Base-by-base conservation (phyloP, 2,888 invertebrate species). In the Melanotus villosus region DNA sequence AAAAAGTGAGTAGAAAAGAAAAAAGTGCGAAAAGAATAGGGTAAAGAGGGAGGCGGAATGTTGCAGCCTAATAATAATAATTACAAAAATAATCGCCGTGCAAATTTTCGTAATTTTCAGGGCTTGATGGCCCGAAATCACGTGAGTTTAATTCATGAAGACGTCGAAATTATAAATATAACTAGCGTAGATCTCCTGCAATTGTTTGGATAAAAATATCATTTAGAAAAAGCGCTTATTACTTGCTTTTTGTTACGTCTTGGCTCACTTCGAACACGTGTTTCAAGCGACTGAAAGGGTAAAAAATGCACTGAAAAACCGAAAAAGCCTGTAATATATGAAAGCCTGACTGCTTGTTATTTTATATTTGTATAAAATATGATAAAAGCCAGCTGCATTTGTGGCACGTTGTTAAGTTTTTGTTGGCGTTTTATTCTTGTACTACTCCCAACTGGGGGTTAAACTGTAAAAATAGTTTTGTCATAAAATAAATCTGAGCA, bases 191-290 rank as follows among this genome's bases (percentile, higher is more conserved):
- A 47, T 66, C 70, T 57, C 66, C 70, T 65, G 70, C 70, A 66
- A 66, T 70, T 70, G 70, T 70, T 65, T 62, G 50, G 71, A 60
- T 64, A 72, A 69, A 71, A 71, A 70, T 69, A 71, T 60, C 64
- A 70, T 71, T 68, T 56, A 66, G 67, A 73, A 73, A 68, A 71
- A 65, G 60, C 45, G 54, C 66, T 70, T 71, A 70, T 70, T 73
- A 71, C 67, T 54, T 62, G 64, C 64, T 74, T 74, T 74, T 74
- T 70, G 70, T 70, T 19, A 32, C 36, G 62, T 41, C 63, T 68
- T 76, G 76, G 76, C 76, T 74, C 76, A 69, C 74, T 76, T 62
- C 73, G 74, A 76, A 76, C 76, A 76, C 76, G 76, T 76, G 76
- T 75, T 65, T 63, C 41, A 23, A 66, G 43, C 56, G 47, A 56